A percentile compares a stretch with the other conserved stretches of the same genome.
These are phyloP conservation scores for Epinotia nisella DNA, from an alignment of 2,888 invertebrate genomes.

Conservation along the genomic window DNA sequence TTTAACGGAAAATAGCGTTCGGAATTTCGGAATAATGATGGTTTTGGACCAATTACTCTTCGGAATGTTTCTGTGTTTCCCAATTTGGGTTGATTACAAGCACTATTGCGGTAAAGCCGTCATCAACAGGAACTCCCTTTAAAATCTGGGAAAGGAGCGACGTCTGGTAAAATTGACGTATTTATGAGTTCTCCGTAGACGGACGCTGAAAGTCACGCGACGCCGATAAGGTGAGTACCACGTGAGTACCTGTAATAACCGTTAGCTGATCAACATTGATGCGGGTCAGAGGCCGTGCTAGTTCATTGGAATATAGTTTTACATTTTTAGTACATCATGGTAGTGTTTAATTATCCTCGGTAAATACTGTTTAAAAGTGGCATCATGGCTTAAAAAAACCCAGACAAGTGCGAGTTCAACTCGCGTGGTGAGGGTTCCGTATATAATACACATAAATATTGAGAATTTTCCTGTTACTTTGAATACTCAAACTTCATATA, in stretches of 20 bases:
- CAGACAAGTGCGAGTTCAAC: no score
- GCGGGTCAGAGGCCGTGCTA: conserved; percentile 50
- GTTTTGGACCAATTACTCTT: no score
- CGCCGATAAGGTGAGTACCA: conserved; percentile 18
- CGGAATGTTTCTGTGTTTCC: no score
- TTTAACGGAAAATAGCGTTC: no score
- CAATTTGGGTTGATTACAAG: background rate
- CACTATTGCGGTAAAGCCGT: background rate
- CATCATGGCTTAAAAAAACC: background rate
- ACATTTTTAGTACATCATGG: conserved; percentile 19
- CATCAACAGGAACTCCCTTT: background rate
- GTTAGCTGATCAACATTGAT: conserved; percentile 51
- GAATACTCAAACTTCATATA: no score
- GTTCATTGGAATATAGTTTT: conserved; percentile 41
- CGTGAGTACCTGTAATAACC: conserved; percentile 15
- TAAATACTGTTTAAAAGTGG: background rate
- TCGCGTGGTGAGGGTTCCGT: no score
- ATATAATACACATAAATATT: no score
- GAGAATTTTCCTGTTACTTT: no score
- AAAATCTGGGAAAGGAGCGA: conserved; percentile 2
- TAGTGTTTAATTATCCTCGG: background rate
- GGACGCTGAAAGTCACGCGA: conserved; percentile 27
- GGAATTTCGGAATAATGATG: no score
- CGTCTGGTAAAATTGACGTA: conserved; percentile 12
- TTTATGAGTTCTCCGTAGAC: conserved; percentile 17